A percentile compares a stretch with the other conserved stretches of the same genome.
Conservation (phyloP, 2,797 vertebrate genomes). For the Rhinatrema bivittatum region DNA sequence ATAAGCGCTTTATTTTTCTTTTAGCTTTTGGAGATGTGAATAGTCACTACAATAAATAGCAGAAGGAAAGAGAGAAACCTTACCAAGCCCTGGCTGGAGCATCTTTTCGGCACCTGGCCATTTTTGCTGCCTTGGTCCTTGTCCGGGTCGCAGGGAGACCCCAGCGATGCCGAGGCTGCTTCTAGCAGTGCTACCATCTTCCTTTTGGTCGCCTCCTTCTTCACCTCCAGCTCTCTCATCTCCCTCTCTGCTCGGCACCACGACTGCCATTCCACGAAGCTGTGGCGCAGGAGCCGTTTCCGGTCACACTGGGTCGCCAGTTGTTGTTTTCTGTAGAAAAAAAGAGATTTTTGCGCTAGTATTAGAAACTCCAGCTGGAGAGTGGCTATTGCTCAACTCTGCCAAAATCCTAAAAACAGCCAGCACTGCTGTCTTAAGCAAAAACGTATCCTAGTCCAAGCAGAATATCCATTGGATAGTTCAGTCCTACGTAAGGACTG, state of each 20-base stretch:
- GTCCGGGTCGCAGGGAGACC: constrained; percentile 6
- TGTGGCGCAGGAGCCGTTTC: constrained; percentile 58
- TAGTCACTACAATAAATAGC: background rate
- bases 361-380: too few relatives aligned
- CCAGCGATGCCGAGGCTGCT: constrained; percentile 49
- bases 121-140: background rate
- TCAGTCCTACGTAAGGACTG: too few relatives aligned
- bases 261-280: constrained; percentile 68
- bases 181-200: constrained; percentile 78
- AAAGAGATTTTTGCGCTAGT: too few relatives aligned
- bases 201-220: constrained; percentile 67
- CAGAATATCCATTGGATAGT: too few relatives aligned
- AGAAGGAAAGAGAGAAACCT: constrained; percentile 5
- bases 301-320: constrained; percentile 64
- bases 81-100: constrained; percentile 25
- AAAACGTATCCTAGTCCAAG: too few relatives aligned
- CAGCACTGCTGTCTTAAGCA: too few relatives aligned
- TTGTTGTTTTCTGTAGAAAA: constrained; percentile 48
- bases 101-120: background rate
- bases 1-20: too few relatives aligned
- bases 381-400: too few relatives aligned
- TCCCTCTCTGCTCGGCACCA: constrained; percentile 61
- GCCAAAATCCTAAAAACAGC: too few relatives aligned
- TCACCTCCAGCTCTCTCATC: constrained; percentile 53
- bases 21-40: background rate